Conservation (phyloP, 2,797 vertebrate species). For the Natrix natrix region DNA sequence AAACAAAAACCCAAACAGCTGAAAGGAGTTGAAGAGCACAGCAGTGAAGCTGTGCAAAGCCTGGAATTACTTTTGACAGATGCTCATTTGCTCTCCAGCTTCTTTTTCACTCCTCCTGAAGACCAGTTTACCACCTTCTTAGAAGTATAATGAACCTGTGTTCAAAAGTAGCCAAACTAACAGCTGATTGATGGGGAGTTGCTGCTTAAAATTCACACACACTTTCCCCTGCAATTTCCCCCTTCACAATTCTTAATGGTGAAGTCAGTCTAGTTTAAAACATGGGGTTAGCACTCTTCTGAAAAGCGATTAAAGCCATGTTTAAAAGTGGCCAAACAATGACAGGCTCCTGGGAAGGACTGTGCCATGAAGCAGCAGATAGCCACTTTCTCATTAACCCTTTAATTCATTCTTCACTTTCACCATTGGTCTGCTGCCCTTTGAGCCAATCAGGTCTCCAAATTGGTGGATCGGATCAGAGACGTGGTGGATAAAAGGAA, state of each 20-base stretch:
- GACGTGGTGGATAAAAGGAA: background rate
- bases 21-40: background rate
- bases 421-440: background rate
- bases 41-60: background rate
- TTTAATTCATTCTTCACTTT: background rate
- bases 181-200: background rate
- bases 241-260: background rate
- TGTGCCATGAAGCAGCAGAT: background rate
- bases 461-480: background rate
- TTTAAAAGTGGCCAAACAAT: background rate
- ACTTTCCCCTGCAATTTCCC: background rate
- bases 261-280: background rate
- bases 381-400: background rate
- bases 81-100: background rate
- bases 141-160: background rate
- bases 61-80: background rate
- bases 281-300: background rate
- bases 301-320: background rate
- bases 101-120: background rate
- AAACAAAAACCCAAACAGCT: background rate
- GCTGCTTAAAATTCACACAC: background rate
- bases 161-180: background rate
- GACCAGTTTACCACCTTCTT: background rate
- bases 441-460: background rate
- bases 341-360: background rate